phyloP scores from a whole-genome alignment of 2,797 vertebrate genomes.

The Apogon talboti region DNA sequence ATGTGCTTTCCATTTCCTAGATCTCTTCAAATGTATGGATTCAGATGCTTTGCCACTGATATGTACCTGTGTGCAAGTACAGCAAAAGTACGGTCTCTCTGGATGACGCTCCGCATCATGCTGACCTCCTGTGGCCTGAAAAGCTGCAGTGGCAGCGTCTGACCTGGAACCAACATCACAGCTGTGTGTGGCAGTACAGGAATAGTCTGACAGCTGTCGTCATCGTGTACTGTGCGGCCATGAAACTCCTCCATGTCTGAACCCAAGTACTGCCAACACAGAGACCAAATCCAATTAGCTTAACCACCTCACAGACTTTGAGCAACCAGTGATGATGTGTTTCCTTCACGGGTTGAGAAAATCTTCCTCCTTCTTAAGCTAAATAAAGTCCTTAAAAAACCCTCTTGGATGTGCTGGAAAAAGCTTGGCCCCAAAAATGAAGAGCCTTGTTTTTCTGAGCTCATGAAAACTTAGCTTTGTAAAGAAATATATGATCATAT shows the following conservation, averaged over 20 bases:
- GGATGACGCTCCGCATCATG: conserved; percentile 95
- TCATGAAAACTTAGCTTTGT: too few relatives aligned
- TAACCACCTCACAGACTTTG: background rate
- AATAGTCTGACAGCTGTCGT: conserved; percentile 94
- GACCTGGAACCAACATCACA: conserved; percentile 95
- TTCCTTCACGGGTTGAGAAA: too few relatives aligned
- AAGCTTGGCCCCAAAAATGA: too few relatives aligned
- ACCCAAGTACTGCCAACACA: conserved; percentile 89
- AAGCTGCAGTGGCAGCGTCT: conserved; percentile 95
- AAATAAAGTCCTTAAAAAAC: too few relatives aligned
- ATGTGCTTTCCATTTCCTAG: background rate
- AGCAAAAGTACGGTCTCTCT: conserved; percentile 95
- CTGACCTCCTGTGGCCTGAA: conserved; percentile 97
- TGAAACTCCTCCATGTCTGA: conserved; percentile 99
- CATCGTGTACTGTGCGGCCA: conserved; percentile 94
- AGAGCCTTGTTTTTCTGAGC: too few relatives aligned
- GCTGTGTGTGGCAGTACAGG: conserved; percentile 92
- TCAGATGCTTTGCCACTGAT: background rate
- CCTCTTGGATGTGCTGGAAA: too few relatives aligned
- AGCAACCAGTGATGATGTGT: too few relatives aligned
- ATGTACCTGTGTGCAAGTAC: conserved; percentile 95
- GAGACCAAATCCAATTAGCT: conserved; percentile 11
- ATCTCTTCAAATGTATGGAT: background rate
- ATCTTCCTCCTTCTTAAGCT: too few relatives aligned
- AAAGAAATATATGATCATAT: too few relatives aligned